These are phyloP conservation scores for Petroica traversi DNA, from an alignment of 2,113 vertebrate genomes.

Conservation along the genomic window DNA sequence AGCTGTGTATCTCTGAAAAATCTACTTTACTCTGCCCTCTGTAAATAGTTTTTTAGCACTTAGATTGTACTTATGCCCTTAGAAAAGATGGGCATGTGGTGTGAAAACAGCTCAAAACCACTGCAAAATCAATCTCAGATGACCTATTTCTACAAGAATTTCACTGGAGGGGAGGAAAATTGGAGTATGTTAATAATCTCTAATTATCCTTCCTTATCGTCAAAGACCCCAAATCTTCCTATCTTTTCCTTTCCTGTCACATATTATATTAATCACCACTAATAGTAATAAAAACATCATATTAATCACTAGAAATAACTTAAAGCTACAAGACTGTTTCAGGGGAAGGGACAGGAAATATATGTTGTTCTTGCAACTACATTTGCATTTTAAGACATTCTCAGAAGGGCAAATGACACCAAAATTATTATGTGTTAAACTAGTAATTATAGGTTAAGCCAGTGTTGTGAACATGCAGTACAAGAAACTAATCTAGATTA, in stretches of 20 bases:
- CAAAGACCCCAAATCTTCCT: background rate
- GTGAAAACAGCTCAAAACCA: background rate
- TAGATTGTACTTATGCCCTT: background rate
- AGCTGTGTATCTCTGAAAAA: background rate
- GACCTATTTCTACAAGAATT: constrained; percentile 31
- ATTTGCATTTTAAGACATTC: background rate
- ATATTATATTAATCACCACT: background rate
- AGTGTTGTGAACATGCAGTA: background rate
- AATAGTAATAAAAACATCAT: background rate
- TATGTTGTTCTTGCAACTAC: background rate
- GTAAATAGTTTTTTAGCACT: background rate
- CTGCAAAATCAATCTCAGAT: background rate
- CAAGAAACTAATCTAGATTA: background rate
- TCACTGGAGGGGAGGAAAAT: background rate
- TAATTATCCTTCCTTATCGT: constrained; percentile 10
- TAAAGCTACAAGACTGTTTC: background rate
- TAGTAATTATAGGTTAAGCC: background rate
- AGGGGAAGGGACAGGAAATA: background rate
- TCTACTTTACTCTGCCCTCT: background rate
- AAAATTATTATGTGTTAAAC: background rate
- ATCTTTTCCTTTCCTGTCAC: background rate
- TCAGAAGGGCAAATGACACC: background rate
- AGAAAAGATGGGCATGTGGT: background rate
- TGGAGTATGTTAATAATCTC: constrained; percentile 17
- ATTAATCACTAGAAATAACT: background rate